Base-by-base conservation (phyloP, 2,113 vertebrate species). In the Hymenochirus boettgeri region DNA sequence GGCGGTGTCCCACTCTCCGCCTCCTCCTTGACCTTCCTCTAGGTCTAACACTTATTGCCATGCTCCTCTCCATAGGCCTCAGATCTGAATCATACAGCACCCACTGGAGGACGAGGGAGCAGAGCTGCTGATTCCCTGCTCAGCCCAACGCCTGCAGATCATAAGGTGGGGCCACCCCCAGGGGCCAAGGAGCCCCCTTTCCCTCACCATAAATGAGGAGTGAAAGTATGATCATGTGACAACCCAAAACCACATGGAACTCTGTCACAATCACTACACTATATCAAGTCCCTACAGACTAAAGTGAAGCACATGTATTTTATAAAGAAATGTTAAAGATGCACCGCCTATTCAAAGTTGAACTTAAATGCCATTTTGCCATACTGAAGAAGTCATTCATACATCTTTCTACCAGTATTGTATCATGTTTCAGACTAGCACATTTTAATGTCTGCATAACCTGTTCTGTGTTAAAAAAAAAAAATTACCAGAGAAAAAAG, bases 81-180 rank as follows among this genome's bases (percentile, higher is more conserved):
- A 35, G 64, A 83, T 35, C 77, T 79, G 83, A 89, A 76, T 77
- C 95, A 91, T 81, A 81, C 72, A 65, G 74, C 89, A 75, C 85
- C 86, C 75, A 86, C 83, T 62, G 93, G 88, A 94, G 93, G 93
- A 82, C 91, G 88, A 84, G 92, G 92, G 75, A 93, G 88, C 89
- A 91, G 95, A 77, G 92, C 93, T 69, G 78, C 91, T 74, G 93
- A 95, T 72, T 61, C 74, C 83, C 84, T 82, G 82, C 76, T 85
- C 77, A 89, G 80, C 67, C 87, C 91, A 70, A 91, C 91, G 76
- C 86, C 90, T 79, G 81, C 90, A 82, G 89, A 90, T 71, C 91
- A 86, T 76, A 90, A 98, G 96, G 96, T 98, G 95, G 93, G 92
- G 84, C 64, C 72, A 75, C 78, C 77, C 59, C 76, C 69, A 45